Evolutionary conservation across 1,140 invertebrate species (phyloP), one percentile per base, ranked within the genome.

Genomic region (Catajapyx aquilonaris): DNA sequence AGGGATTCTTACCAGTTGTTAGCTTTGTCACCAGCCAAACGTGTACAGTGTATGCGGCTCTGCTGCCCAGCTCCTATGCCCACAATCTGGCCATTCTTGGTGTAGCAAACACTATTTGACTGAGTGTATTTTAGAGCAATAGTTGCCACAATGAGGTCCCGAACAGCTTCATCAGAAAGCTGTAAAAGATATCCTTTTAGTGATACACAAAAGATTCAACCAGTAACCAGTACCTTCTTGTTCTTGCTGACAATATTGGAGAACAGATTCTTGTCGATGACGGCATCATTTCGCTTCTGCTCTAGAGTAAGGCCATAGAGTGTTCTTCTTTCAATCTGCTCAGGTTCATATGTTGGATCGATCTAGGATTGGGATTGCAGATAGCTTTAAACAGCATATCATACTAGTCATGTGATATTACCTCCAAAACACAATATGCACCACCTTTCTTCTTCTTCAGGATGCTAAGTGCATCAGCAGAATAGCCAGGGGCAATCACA

Each of bases 11-110:
- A 71, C 91, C 91, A 97, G 60, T 91, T 87, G 53, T 90, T 81
- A n/a, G 87, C 86, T 60, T 98, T 97, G 51, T 91, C 85, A 13
- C 90, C 91, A 39, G 93, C 93, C 41, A 98, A 65, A 46, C 93
- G 68, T 0, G 91, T 96, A 56, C 91, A 97, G 57, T 97, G 91
- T 51, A 98, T 96, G 43, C 93, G 68, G 0, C 86, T 93, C 55
- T 98, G 93, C 53, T 97, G 93, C 0, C 93, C 93, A 19, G 93
- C 93, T 31, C 93, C 93, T 43, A 96, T 94, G 25, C 93, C 91
- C 52, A 95, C 78, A 1, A 95, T 81, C 66, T 98, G 83, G 0
- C 87, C 87, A 59, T 85, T 69, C 47, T 71, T 73, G 4, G 81
- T 87, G 51, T 81, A 94, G 52, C 87, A 94, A 0, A 96, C 88